phyloP scores from a whole-genome alignment of 2,113 vertebrate genomes.

The Megaceryle maxima region DNA sequence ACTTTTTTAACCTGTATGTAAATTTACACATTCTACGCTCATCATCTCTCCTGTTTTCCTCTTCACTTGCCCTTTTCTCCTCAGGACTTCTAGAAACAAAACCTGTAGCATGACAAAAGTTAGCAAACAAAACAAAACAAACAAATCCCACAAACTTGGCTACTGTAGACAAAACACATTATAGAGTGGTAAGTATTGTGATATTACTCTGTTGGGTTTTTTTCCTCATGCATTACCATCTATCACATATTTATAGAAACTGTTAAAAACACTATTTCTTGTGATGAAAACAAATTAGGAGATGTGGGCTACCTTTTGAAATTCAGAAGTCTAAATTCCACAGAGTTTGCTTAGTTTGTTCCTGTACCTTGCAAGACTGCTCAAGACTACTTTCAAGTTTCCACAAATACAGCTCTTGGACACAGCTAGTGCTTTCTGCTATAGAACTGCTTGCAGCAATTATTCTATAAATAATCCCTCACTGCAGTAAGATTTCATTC shows the following conservation, averaged over 20 bases:
- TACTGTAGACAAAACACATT: neutral
- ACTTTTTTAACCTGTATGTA: neutral
- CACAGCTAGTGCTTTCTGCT: neutral
- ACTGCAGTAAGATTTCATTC: neutral
- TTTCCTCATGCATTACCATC: neutral
- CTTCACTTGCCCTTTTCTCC: neutral
- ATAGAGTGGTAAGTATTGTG: neutral
- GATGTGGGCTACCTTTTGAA: neutral
- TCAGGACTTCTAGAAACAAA: neutral
- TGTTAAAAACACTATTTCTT: neutral
- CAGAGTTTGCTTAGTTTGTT: neutral
- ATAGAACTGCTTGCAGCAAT: neutral
- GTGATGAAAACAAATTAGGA: neutral
- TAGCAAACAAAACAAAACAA: neutral
- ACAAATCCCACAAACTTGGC: neutral
- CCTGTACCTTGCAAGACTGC: neutral
- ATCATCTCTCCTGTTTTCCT: neutral
- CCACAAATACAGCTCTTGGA: neutral
- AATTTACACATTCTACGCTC: neutral
- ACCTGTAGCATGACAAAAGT: neutral
- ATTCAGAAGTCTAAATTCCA: neutral
- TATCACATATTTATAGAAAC: neutral
- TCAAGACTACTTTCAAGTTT: neutral
- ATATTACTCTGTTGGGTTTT: neutral
- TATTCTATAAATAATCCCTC: neutral